Conservation (phyloP, 2,113 vertebrate genomes). For the Excalfactoria chinensis region DNA sequence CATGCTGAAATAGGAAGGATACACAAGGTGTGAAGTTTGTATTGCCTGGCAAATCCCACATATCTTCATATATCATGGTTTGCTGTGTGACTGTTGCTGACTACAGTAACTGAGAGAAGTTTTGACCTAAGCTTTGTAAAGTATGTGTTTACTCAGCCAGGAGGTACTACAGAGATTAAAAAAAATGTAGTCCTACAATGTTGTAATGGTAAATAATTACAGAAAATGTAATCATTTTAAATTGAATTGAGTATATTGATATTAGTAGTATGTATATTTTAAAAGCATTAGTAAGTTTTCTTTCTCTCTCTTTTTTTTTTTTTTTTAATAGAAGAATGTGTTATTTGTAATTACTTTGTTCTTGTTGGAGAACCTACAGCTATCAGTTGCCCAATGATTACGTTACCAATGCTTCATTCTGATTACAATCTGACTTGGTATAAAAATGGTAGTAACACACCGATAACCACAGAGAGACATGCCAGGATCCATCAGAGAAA, state of each 20-base stretch:
- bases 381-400: constrained; percentile 45
- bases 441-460: constrained; percentile 56
- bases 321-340: not conserved
- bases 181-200: not conserved
- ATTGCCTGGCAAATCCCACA: not conserved
- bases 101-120: not conserved
- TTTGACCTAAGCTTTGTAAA: not conserved
- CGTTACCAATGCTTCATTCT: not conserved
- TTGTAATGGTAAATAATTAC: not conserved
- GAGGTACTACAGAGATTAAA: not conserved
- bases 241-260: not conserved
- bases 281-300: not conserved
- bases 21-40: not conserved
- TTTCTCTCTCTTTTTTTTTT: not conserved
- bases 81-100: not conserved
- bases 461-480: constrained; percentile 43
- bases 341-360: constrained; percentile 44
- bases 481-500: constrained; percentile 74
- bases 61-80: not conserved
- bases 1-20: not conserved
- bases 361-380: constrained; percentile 59
- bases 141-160: not conserved
- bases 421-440: constrained; percentile 83
- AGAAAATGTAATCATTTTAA: not conserved
- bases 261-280: not conserved